Base-by-base conservation (phyloP, 2,888 invertebrate species). In the Apeira syringaria region DNA sequence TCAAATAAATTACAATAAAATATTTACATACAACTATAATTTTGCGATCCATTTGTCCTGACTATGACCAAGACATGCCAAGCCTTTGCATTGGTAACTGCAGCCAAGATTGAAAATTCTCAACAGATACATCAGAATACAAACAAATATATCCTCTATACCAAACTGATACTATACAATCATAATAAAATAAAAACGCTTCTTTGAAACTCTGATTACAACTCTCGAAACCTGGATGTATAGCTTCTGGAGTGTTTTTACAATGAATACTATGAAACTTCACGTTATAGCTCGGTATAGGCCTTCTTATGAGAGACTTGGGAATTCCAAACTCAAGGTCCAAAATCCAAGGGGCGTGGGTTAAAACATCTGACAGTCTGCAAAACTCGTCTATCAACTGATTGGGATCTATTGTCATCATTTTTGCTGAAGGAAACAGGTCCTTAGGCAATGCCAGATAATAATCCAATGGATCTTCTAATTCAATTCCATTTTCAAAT, bases 61-160 rank as follows among this genome's bases (percentile, higher is more conserved):
- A n/a, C 32, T 33, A 82, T 0, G 72, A 57, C 86, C 86, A 86
- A 50, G 80, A 79, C 78, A 86, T 75, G 3, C 85, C 86, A 18
- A 77, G 64, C 1, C 49, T 41, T 35, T 77, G 74, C 79, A 80
- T 78, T 9, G 82, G 76, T 11, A 58, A 8, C 1, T 57, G 46
- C 38, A 86, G 42, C 84, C 85, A 85, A 1, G 68, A 50, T 36
- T 84, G 81, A 25, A 83, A 86, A 48, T 80, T 77, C 2, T 76
- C 77, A 1, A 85, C 74, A 0, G 80, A 83, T 33, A 48, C 58
- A 53, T 84, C 82, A 36, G 52, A 28, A 12, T 63, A 68, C 15
- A 74, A 31, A 5, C 48, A 41, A 8, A 74, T 60, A 38, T 72
- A 85, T 0, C 82, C 76, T 30, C 56, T 69, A 29, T 84, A 85